Evolutionary conservation across 2,113 vertebrate species (phyloP).

Genomic region (Tragelaphus buxtoni): DNA sequence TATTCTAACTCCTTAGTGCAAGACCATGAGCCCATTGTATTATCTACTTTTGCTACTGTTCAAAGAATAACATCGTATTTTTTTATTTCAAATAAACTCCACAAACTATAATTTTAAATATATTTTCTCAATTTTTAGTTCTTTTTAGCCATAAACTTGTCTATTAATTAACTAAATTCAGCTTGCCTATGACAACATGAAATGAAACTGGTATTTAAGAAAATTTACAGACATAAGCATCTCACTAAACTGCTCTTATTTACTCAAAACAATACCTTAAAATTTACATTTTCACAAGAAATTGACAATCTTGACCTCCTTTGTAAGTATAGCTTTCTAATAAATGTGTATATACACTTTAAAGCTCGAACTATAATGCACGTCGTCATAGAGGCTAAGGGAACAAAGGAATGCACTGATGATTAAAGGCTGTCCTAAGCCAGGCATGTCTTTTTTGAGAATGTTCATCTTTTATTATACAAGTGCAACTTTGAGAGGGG

Average conservation of each 20-base stretch:
- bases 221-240: conserved; percentile 36
- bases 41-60: background rate
- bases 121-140: background rate
- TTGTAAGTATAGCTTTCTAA: conserved; percentile 42
- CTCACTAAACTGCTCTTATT: background rate
- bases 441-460: conserved; percentile 28
- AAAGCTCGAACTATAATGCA: conserved; percentile 47
- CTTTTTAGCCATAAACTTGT: background rate
- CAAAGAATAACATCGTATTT: background rate
- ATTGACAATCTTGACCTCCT: conserved; percentile 47
- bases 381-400: conserved; percentile 36
- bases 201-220: conserved; percentile 34
- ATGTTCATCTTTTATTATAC: background rate
- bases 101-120: background rate
- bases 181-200: background rate
- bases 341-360: background rate
- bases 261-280: conserved; percentile 57
- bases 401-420: background rate
- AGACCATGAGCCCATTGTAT: rapidly evolving
- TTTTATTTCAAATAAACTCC: background rate
- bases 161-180: conserved; percentile 14
- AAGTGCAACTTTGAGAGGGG: background rate
- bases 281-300: conserved; percentile 58
- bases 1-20: background rate
- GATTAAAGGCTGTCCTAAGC: conserved; percentile 2